Base-by-base conservation (phyloP, 2,888 invertebrate species). In the Rhorus exstirpatorius region DNA sequence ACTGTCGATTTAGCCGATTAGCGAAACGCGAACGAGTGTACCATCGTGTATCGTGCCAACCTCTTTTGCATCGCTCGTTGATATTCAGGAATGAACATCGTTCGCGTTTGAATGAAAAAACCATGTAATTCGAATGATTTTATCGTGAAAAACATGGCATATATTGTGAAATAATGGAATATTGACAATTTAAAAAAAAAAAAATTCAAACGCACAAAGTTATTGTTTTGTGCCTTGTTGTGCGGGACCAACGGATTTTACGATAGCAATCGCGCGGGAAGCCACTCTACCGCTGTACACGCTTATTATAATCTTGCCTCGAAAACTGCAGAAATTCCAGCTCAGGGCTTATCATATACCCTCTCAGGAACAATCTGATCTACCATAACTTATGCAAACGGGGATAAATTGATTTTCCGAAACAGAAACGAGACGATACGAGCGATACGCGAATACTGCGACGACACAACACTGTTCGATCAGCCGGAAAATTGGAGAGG, bases 401-500 rank as follows among this genome's bases (percentile, higher is more conserved):
- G 24, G 0, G 6, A 31, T 26, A 26, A 63, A 41, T 10, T 21
- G 26, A 44, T 68, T 12, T 63, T 24, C 46, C n/a, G n/a, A n/a
- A 61, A 3, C 53, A 89, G 92, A 60, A 92, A 94, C 87, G 89
- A 91, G 12, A 93, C 93, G 44, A 79, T 91, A 6, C 86, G 88
- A 14, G 84, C 84, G n/a, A 92, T 93, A 17, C 86, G 89, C 8
- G 87, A 88, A 61, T 87, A 91, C n/a, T 90, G 89, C 85, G 86
- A 90, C 14, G 89, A 92, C 67, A 77, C 87, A 12, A 86, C 85
- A 12, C 68, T 91, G 8, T 72, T 89, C 14, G 79, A 91, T 81
- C 88, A 93, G 82, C 86, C 91, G 10, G 92, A 92, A 0, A 87
- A 93, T 74, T 95, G 95, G 94, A 93, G 94, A 86, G 94, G 94